Conservation (phyloP, 2,888 invertebrate species). For the Perithous albicinctus region DNA sequence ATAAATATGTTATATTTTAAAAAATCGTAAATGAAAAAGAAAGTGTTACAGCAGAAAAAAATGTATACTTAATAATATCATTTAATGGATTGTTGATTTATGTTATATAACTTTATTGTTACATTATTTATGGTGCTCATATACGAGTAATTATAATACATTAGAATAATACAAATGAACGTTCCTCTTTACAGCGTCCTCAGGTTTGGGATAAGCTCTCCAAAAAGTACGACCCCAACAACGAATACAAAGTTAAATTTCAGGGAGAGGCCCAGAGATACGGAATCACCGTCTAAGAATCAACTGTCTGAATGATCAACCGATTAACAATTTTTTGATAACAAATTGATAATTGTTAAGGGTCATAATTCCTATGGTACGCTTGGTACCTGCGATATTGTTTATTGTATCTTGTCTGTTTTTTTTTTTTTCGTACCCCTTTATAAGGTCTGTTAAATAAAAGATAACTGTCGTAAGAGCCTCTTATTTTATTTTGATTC, state of each 20-base stretch:
- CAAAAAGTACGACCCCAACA: slow-evolving; percentile 89
- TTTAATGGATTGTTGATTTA: no score
- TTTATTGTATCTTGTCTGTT: slow-evolving; percentile 1
- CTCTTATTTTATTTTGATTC: neutral
- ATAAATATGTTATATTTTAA: no score
- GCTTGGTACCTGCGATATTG: neutral
- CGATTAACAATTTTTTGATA: neutral
- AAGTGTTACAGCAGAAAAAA: no score
- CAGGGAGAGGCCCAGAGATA: slow-evolving; percentile 85
- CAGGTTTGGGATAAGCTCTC: slow-evolving; percentile 88
- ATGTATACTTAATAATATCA: no score
- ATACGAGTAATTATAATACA: neutral
- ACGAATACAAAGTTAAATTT: slow-evolving; percentile 88
- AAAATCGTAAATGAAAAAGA: no score
- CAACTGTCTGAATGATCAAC: neutral
- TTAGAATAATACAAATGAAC: slow-evolving; percentile 9
- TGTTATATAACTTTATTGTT: no score
- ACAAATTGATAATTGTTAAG: neutral
- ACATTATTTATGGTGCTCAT: no score
- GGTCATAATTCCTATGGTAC: neutral
- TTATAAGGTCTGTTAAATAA: slow-evolving; percentile 52
- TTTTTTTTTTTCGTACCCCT: slow-evolving; percentile 3
- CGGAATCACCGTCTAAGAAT: slow-evolving; percentile 77
- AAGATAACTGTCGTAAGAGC: slow-evolving; percentile 9
- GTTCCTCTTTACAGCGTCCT: slow-evolving; percentile 76